Evolutionary conservation across 1,140 invertebrate species (phyloP).

Genomic region (Drosophila sucinea): DNA sequence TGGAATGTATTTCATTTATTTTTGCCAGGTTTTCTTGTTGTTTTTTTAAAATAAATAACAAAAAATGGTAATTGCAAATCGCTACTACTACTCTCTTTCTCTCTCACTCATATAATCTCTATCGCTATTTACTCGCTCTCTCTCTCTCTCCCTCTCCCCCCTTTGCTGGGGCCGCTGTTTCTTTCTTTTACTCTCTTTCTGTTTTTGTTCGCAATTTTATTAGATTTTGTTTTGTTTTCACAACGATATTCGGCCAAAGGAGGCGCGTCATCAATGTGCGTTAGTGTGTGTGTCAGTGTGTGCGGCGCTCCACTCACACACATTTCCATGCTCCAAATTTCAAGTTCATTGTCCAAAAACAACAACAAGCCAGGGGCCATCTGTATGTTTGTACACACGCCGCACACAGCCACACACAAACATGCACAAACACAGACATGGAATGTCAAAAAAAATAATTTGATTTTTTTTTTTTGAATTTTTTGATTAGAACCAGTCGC

Average conservation of each 20-base stretch:
- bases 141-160: background rate
- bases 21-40: slow-evolving; percentile 12
- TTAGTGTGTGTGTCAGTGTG: slow-evolving; percentile 24
- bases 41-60: slow-evolving; percentile 65
- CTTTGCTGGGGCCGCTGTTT: background rate
- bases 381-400: background rate
- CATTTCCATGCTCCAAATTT: slow-evolving; percentile 65
- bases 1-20: slow-evolving; percentile 10
- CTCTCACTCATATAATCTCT: background rate
- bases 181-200: slow-evolving; percentile 37
- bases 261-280: slow-evolving; percentile 22
- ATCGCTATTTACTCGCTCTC: background rate
- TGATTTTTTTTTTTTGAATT: slow-evolving; percentile 11
- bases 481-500: background rate
- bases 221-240: slow-evolving; percentile 77
- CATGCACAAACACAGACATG: background rate
- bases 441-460: slow-evolving; percentile 3
- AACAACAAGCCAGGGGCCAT: slow-evolving; percentile 41
- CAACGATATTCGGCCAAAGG: slow-evolving; percentile 68
- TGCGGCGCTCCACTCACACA: slow-evolving; percentile 45
- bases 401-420: background rate
- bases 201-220: slow-evolving; percentile 80
- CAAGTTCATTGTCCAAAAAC: slow-evolving; percentile 67
- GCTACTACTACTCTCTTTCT: background rate
- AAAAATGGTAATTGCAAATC: slow-evolving; percentile 79